Conservation (phyloP, 2,797 vertebrate species). For the Coluber constrictor region DNA sequence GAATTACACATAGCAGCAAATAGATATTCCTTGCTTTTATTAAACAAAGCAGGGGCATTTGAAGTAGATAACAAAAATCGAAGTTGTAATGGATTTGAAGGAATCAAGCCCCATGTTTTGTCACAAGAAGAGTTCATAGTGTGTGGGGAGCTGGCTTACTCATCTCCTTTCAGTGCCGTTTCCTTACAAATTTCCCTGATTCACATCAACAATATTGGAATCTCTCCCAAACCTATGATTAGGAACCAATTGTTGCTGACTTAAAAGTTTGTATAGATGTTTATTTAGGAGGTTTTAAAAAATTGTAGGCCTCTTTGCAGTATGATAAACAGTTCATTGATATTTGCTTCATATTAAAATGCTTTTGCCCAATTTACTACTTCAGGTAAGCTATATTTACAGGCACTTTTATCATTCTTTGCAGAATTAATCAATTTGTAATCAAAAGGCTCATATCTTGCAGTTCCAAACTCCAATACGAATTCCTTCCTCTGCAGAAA, state of each 20-base stretch:
- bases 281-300: background rate
- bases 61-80: background rate
- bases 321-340: background rate
- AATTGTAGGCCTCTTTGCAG: background rate
- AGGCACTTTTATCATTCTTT: background rate
- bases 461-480: background rate
- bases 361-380: background rate
- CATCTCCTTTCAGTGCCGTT: background rate
- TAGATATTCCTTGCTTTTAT: background rate
- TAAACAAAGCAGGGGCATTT: background rate
- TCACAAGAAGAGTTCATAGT: background rate
- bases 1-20: background rate
- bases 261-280: background rate
- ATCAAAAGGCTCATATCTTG: background rate
- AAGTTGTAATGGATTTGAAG: background rate
- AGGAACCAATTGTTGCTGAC: background rate
- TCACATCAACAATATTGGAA: background rate
- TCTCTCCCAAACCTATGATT: background rate
- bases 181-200: background rate
- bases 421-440: background rate
- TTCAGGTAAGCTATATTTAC: background rate
- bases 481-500: background rate
- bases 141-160: background rate
- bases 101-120: background rate
- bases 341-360: background rate